A percentile compares a stretch with the other conserved stretches of the same genome.
Evolutionary conservation across 2,888 invertebrate species (phyloP).

Genomic region (Coenonympha glycerion): DNA sequence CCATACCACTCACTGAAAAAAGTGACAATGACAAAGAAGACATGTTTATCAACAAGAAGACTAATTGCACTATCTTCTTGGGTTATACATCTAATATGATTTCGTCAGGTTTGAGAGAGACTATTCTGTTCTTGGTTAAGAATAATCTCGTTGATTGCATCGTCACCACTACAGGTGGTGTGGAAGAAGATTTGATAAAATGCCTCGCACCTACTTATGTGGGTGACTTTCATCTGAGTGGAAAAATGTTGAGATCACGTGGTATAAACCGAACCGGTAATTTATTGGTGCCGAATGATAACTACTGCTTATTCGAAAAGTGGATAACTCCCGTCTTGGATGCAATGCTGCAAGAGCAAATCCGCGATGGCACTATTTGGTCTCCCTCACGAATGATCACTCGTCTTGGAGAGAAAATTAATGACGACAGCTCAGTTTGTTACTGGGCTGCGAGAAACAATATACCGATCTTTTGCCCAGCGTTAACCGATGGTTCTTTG

Average conservation of each 20-base stretch:
- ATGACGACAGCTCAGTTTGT: constrained; percentile 93
- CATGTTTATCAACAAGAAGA: constrained; percentile 83
- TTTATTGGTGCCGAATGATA: constrained; percentile 96
- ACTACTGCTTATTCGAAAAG: constrained; percentile 98
- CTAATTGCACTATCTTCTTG: constrained; percentile 95
- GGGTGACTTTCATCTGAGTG: constrained; percentile 91
- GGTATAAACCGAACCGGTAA: constrained; percentile 94
- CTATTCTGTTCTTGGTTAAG: constrained; percentile 82
- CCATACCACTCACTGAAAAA: constrained; percentile 80
- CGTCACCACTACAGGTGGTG: constrained; percentile 97
- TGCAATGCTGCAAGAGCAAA: constrained; percentile 92
- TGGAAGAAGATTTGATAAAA: constrained; percentile 99
- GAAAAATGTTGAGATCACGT: constrained; percentile 84
- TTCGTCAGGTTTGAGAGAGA: constrained; percentile 95
- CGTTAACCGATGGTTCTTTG: constrained; percentile 96
- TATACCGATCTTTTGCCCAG: constrained; percentile 98
- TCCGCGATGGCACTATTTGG: constrained; percentile 84
- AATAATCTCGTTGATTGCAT: constrained; percentile 92
- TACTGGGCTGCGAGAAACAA: constrained; percentile 98
- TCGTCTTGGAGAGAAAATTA: constrained; percentile 91
- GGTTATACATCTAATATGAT: constrained; percentile 98
- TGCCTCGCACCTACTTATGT: constrained; percentile 96
- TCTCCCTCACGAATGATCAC: constrained; percentile 81
- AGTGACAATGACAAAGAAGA: constrained; percentile 84
- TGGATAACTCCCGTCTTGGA: constrained; percentile 97